Conservation (phyloP, 2,888 invertebrate genomes). For the Hermaeophaga mercurialis region DNA sequence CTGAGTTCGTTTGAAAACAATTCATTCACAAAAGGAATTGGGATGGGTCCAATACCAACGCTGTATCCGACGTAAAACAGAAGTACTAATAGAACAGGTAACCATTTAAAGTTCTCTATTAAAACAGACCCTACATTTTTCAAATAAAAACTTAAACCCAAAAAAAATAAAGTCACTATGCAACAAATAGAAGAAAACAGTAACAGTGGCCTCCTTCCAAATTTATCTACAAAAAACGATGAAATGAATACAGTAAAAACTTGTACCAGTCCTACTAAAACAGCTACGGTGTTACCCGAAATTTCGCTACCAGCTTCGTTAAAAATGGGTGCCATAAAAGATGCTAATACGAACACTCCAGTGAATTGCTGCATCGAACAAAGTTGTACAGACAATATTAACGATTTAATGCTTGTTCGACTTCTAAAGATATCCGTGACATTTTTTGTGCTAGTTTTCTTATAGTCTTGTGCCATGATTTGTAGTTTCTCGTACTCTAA, state of each 20-base stretch:
- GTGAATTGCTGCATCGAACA: constrained; percentile 73
- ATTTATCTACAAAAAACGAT: constrained; percentile 73
- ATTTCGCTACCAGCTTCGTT: constrained; percentile 70
- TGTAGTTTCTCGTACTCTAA: constrained; percentile 31
- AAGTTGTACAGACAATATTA: constrained; percentile 50
- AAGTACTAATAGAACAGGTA: background rate
- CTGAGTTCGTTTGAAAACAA: background rate
- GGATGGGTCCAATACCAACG: background rate
- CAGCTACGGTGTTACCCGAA: constrained; percentile 67
- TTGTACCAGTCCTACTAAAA: constrained; percentile 78
- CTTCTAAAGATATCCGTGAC: constrained; percentile 18
- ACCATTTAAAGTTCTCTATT: too few relatives aligned
- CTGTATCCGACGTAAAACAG: background rate
- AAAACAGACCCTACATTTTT: constrained; percentile 46
- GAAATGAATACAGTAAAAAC: constrained; percentile 70
- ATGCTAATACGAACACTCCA: constrained; percentile 78
- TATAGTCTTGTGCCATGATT: background rate
- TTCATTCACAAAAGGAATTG: background rate
- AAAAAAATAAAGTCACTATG: constrained; percentile 63
- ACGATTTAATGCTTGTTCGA: constrained; percentile 56
- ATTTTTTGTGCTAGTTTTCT: constrained; percentile 8
- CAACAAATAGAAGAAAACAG: constrained; percentile 70
- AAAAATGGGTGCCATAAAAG: constrained; percentile 75
- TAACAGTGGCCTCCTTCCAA: constrained; percentile 72
- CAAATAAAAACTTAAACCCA: constrained; percentile 67